Evolutionary conservation across 2,888 invertebrate genomes (phyloP).

Genomic region (Cylindroiulus punctatus): DNA sequence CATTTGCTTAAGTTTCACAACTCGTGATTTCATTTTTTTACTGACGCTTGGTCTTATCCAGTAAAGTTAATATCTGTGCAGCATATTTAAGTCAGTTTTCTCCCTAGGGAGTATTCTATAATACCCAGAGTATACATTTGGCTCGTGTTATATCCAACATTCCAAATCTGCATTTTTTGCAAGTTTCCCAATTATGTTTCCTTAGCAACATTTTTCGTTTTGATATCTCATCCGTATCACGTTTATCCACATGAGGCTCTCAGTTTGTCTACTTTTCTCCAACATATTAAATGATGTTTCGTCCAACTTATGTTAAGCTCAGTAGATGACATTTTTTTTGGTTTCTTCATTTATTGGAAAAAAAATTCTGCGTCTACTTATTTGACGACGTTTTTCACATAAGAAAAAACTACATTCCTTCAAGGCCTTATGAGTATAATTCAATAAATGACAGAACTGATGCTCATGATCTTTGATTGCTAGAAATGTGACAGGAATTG

Average conservation of each 20-base stretch:
- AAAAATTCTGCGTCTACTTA: no score
- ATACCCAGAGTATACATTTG: slow-evolving; percentile 13
- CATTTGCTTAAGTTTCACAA: slow-evolving; percentile 29
- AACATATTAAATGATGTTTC: slow-evolving; percentile 32
- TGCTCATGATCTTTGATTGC: no score
- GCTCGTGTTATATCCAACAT: slow-evolving; percentile 30
- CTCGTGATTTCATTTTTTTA: slow-evolving; percentile 25
- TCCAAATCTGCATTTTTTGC: slow-evolving; percentile 39
- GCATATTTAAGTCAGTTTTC: slow-evolving; percentile 33
- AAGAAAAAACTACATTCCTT: background rate
- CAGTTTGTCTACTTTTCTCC: slow-evolving; percentile 33
- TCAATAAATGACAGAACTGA: no score
- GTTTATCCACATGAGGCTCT: slow-evolving; percentile 40
- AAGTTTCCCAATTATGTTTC: slow-evolving; percentile 31
- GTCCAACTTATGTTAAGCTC: background rate
- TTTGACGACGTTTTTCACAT: background rate
- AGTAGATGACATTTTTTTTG: slow-evolving; percentile 20
- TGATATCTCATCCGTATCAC: slow-evolving; percentile 47
- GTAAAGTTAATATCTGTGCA: slow-evolving; percentile 25
- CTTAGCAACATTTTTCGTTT: slow-evolving; percentile 36
- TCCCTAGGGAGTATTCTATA: slow-evolving; percentile 12
- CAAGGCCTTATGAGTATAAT: background rate
- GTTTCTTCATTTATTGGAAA: background rate
- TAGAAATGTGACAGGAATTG: no score
- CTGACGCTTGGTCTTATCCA: slow-evolving; percentile 19